phyloP scores from a whole-genome alignment of 2,888 invertebrate species.

The Biston stratarius region DNA sequence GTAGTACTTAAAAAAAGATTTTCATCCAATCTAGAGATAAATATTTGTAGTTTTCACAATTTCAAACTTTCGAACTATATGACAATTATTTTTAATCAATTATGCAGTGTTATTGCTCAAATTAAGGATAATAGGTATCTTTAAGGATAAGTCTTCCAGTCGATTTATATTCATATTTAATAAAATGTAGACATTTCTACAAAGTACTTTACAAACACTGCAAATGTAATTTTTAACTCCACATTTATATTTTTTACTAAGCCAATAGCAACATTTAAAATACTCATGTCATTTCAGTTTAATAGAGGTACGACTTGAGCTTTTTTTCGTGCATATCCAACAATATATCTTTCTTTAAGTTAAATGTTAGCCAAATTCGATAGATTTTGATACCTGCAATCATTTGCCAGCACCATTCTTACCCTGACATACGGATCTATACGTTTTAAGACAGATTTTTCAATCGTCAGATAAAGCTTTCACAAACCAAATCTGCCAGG shows the following conservation, averaged over 20 bases:
- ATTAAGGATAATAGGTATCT: too few relatives aligned
- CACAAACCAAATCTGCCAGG: neutral
- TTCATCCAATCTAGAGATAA: too few relatives aligned
- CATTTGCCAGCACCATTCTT: slow-evolving; percentile 66
- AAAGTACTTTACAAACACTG: slow-evolving; percentile 14
- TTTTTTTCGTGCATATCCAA: slow-evolving; percentile 18
- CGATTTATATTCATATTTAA: slow-evolving; percentile 1
- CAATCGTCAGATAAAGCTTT: neutral
- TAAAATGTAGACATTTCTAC: neutral
- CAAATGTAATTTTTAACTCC: slow-evolving; percentile 13
- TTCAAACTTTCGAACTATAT: too few relatives aligned
- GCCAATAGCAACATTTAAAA: slow-evolving; percentile 25
- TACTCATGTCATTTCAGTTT: slow-evolving; percentile 33
- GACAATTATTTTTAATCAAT: too few relatives aligned
- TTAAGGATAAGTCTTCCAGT: too few relatives aligned
- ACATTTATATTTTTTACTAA: slow-evolving; percentile 12
- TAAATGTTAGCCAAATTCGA: slow-evolving; percentile 19
- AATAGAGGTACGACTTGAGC: slow-evolving; percentile 34
- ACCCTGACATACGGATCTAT: slow-evolving; percentile 62
- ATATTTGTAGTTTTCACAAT: too few relatives aligned
- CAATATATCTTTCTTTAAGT: slow-evolving; percentile 11
- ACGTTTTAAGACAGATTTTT: neutral
- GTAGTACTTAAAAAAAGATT: too few relatives aligned
- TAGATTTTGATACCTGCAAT: slow-evolving; percentile 36
- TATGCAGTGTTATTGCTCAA: too few relatives aligned